Evolutionary conservation across 2,888 invertebrate species (phyloP).

Genomic region (Tribolium freemani): DNA sequence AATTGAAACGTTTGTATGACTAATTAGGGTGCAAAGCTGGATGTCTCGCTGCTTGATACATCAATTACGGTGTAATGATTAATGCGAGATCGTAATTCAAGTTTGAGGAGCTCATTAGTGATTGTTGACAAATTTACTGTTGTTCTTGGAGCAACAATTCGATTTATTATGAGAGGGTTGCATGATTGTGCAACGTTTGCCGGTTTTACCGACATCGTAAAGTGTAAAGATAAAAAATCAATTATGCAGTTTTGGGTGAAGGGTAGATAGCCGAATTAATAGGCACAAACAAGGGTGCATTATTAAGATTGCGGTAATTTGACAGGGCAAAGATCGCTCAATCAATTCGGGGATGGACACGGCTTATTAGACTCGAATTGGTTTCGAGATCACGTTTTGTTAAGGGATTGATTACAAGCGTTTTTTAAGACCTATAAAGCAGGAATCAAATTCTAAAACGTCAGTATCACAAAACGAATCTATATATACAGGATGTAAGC

Average conservation of each 20-base stretch:
- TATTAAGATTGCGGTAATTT: constrained; percentile 26
- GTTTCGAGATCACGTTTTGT: constrained; percentile 16
- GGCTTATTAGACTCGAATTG: constrained; percentile 6
- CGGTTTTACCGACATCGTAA: constrained; percentile 8
- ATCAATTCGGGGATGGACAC: constrained; percentile 11
- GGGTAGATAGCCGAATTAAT: constrained; percentile 37
- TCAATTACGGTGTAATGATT: constrained; percentile 12
- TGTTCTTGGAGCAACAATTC: constrained; percentile 1
- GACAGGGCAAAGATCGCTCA: constrained; percentile 26
- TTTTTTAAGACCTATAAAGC: too few relatives aligned
- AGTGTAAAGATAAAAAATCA: constrained; percentile 23
- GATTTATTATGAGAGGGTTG: background rate
- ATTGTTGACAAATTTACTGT: constrained; percentile 26
- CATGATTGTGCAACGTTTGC: constrained; percentile 5
- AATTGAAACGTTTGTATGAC: too few relatives aligned
- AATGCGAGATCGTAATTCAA: constrained; percentile 11
- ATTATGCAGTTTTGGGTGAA: constrained; percentile 30
- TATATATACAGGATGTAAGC: too few relatives aligned
- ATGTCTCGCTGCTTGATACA: background rate
- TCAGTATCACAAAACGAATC: too few relatives aligned
- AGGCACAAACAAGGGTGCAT: constrained; percentile 39
- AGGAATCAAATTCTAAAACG: too few relatives aligned
- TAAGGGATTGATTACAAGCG: too few relatives aligned
- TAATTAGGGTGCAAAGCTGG: too few relatives aligned
- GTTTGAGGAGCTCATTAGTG: constrained; percentile 14